Percentiles rank a stretch among this genome's conserved stretches.
phyloP scores from a whole-genome alignment of 1,140 invertebrate genomes.

The Aphelinus certus region DNA sequence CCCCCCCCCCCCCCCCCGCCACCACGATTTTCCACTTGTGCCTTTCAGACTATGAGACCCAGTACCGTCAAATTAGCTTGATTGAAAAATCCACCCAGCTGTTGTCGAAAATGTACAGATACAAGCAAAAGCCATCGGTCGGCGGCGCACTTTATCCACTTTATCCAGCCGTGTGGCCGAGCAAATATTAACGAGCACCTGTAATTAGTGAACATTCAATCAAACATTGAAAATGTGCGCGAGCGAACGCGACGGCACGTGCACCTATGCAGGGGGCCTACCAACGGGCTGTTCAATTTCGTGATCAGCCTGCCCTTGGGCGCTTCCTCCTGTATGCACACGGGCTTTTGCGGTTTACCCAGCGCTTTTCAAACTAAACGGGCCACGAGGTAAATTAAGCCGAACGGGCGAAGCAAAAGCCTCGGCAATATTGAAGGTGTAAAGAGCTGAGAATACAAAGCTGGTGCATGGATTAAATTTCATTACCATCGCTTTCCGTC shows the following conservation, averaged over 20 bases:
- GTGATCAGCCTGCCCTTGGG: not conserved
- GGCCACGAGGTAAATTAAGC: not conserved
- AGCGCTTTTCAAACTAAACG: conserved; percentile 2
- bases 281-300: not conserved
- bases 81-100: no score
- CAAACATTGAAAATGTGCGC: conserved; percentile 11
- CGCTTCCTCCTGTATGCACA: not conserved
- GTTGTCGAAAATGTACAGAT: no score
- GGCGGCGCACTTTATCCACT: no score
- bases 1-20: no score
- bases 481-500: no score
- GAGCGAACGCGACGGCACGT: not conserved
- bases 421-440: no score
- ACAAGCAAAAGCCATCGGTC: no score
- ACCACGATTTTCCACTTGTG: no score
- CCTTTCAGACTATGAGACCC: no score
- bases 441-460: no score
- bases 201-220: conserved; percentile 15
- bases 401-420: not conserved
- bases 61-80: no score
- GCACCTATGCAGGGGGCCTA: not conserved
- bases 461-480: no score
- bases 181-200: conserved; percentile 10
- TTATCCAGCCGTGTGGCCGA: not conserved
- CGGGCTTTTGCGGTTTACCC: conserved; percentile 3